Evolutionary conservation across 1,140 invertebrate species (phyloP).

Genomic region (Rhynchophorus ferrugineus): DNA sequence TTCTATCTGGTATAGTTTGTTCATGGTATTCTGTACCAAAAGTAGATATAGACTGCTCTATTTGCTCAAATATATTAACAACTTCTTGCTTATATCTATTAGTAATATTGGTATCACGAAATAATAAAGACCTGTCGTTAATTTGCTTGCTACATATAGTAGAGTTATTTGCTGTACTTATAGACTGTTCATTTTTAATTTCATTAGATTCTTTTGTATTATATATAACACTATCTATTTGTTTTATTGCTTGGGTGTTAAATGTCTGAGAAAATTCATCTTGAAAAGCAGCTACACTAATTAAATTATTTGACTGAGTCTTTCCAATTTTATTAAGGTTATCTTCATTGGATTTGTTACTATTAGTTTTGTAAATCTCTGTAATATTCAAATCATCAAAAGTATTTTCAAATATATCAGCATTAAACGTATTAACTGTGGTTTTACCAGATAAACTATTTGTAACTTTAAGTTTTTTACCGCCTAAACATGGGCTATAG

Average conservation of each 20-base stretch:
- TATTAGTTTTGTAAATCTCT: background rate
- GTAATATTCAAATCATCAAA: background rate
- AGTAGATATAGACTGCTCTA: constrained; percentile 33
- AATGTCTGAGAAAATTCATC: background rate
- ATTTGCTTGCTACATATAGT: background rate
- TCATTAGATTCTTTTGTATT: background rate
- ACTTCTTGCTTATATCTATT: constrained; percentile 30
- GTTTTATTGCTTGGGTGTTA: background rate
- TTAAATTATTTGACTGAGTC: no score
- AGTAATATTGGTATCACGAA: constrained; percentile 19
- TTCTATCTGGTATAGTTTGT: constrained; percentile 20
- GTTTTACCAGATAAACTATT: no score
- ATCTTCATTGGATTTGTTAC: background rate
- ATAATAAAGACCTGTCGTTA: constrained; percentile 15
- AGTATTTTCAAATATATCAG: background rate
- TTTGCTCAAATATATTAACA: constrained; percentile 30
- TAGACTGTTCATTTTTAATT: background rate
- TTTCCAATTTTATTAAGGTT: no score
- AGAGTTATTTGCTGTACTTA: background rate
- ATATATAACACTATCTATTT: background rate
- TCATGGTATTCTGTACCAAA: constrained; percentile 25
- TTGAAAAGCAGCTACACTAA: background rate
- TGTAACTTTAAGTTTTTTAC: no score
- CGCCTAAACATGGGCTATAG: no score
- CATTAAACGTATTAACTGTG: background rate